phyloP scores from a whole-genome alignment of 1,140 invertebrate genomes.

The Arctopsyche grandis region DNA sequence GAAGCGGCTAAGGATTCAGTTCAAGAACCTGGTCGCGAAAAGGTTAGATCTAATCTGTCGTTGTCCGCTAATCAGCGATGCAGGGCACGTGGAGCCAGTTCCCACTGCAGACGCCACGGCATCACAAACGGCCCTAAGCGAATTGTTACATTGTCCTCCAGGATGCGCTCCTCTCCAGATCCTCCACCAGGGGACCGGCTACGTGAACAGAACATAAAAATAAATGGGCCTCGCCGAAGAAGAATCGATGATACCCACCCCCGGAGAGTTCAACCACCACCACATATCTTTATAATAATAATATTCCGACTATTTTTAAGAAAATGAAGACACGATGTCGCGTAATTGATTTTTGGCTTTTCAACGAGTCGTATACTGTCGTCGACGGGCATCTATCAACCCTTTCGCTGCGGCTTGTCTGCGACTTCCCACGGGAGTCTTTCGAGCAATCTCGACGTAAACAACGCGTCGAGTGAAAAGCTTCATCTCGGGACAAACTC shows the following conservation, averaged over 20 bases:
- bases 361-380: neutral
- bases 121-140: conserved; percentile 18
- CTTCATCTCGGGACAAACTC: conserved; percentile 4
- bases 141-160: conserved; percentile 39
- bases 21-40: neutral
- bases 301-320: neutral
- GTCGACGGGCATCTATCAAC: neutral
- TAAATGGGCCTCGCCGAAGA: conserved; percentile 11
- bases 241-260: conserved; percentile 16
- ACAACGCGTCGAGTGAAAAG: conserved; percentile 19
- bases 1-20: neutral
- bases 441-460: conserved; percentile 10
- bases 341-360: neutral
- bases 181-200: neutral
- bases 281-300: neutral
- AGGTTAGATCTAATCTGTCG: conserved; percentile 4
- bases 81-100: conserved; percentile 40
- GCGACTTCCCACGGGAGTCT: conserved; percentile 6
- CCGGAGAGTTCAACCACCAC: neutral
- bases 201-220: conserved; percentile 25
- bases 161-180: neutral
- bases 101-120: conserved; percentile 24
- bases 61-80: conserved; percentile 37
- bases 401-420: neutral
- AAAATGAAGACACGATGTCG: neutral